A percentile compares a stretch with the other conserved stretches of the same genome.
Conservation (phyloP, 2,113 vertebrate genomes). For the Mustela nigripes region DNA sequence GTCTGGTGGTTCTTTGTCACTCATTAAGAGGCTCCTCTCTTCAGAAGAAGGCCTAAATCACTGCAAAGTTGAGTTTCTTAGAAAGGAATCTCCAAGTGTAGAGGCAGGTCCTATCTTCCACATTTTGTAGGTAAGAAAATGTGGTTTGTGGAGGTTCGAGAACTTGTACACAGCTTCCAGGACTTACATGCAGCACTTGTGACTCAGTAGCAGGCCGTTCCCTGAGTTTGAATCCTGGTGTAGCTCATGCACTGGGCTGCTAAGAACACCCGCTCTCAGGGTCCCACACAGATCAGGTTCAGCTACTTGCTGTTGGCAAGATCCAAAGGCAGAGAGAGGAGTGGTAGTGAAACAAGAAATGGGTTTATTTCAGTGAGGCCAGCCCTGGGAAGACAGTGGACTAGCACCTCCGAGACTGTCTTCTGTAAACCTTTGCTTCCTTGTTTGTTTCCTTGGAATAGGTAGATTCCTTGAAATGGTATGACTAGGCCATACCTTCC, state of each 20-base stretch:
- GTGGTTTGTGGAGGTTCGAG: neutral
- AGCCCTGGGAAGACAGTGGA: neutral
- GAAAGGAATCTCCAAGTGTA: neutral
- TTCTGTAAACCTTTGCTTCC: neutral
- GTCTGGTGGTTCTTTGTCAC: neutral
- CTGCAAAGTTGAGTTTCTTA: neutral
- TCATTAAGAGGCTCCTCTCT: neutral
- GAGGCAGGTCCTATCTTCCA: neutral
- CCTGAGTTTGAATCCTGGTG: neutral
- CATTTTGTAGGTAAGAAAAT: neutral
- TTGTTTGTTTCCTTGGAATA: conserved; percentile 12
- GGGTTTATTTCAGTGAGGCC: neutral
- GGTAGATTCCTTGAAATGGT: neutral
- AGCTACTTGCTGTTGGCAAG: neutral
- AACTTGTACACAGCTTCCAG: neutral
- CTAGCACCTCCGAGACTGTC: neutral
- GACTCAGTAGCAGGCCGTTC: neutral
- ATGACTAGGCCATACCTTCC: neutral
- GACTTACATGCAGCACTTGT: neutral
- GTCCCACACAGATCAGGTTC: neutral
- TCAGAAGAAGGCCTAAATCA: neutral
- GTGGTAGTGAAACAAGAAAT: neutral
- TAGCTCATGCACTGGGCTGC: neutral
- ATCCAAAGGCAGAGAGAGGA: neutral
- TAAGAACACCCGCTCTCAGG: neutral